Evolutionary conservation across 2,113 vertebrate species (phyloP), one percentile per base, ranked within the genome.

Genomic region (Noturus placidus): DNA sequence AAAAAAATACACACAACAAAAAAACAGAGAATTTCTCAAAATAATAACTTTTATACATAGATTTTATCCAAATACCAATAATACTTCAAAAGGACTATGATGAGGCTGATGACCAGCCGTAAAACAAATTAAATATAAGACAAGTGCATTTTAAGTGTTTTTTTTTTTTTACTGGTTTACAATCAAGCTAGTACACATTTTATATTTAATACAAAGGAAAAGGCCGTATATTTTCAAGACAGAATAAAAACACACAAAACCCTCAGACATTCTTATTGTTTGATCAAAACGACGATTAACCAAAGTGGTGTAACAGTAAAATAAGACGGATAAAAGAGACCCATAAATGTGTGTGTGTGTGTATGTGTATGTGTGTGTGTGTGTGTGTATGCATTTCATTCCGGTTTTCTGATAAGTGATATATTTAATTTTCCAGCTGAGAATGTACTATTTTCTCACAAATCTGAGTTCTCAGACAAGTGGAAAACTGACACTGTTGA

Each of bases 111-210:
- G 33, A 56, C 50, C 63, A 57, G 82, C 57, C 25, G 78, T 86
- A 87, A 87, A 87, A 89, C 69, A 81, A 87, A 72, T 22, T 14
- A 61, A 87, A 87, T 57, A 82, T 88, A 69, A 76, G 61, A 88
- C 84, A 87, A 85, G 86, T 90, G 90, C 86, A 70, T 70, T 77
- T 74, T 78, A 85, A 70, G 46, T 50, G 8, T 50, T 50, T 72
- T 27, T 15, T n/a, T 85, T 33, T 79, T 65, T 86, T 79, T 86
- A 90, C 86, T 87, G 72, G 83, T 89, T 90, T 85, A 89, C 87
- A 90, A 87, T 84, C 79, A 82, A 85, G 67, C 83, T 87, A 79
- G 79, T 88, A 88, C 50, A 87, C 85, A 74, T 52, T 88, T 86
- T 59, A 86, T 86, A 88, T 78, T 82, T 56, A 90, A 89, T 63